Evolutionary conservation across 2,797 vertebrate genomes (phyloP).

Genomic region (Poeciliopsis turneri): DNA sequence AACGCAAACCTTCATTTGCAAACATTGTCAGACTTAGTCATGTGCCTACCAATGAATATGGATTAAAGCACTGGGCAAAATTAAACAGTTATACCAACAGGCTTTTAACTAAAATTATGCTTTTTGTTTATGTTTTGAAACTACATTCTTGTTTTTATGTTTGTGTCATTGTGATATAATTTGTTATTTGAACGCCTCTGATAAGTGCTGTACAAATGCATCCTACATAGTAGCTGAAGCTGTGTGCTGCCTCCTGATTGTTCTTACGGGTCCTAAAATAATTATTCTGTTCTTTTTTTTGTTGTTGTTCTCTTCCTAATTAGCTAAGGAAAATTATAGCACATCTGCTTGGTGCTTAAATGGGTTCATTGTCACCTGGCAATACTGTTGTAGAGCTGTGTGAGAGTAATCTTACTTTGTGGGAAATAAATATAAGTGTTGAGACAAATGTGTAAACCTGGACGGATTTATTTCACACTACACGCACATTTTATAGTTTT

Average conservation of each 20-base stretch:
- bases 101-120: not conserved
- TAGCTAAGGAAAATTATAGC: not conserved
- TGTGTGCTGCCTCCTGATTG: not conserved
- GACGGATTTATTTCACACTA: too few relatives aligned
- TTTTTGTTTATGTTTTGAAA: not conserved
- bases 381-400: not conserved
- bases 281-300: not conserved
- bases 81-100: not conserved
- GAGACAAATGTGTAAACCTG: too few relatives aligned
- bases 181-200: not conserved
- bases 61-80: constrained; percentile 11
- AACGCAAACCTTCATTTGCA: constrained; percentile 24
- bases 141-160: not conserved
- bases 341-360: not conserved
- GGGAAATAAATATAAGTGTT: too few relatives aligned
- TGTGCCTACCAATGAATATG: constrained; percentile 26
- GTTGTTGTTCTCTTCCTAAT: not conserved
- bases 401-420: not conserved
- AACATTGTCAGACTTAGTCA: constrained; percentile 25
- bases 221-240: not conserved
- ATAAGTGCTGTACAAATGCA: not conserved
- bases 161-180: not conserved
- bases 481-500: not conserved
- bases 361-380: not conserved
- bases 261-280: not conserved